Evolutionary conservation across 1,140 invertebrate genomes (phyloP), one percentile per base, ranked within the genome.

Genomic region (Parapsyche elsis): DNA sequence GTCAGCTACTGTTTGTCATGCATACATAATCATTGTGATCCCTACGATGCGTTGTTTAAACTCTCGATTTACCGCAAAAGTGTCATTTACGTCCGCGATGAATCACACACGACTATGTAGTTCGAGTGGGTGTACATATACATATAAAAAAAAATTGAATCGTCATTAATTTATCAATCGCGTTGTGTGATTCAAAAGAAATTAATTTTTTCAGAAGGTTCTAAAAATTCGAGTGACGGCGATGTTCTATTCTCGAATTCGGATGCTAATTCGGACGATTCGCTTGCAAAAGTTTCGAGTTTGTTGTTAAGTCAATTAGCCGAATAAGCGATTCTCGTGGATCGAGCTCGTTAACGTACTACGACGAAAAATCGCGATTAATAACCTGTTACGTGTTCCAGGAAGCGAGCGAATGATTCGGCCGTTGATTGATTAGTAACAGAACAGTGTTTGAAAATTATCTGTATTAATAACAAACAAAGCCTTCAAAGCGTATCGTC

Each of bases 1-100:
- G 57, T 61, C 57, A 61, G 57, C 57, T 61, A 61, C 57, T 61
- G 57, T 61, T 61, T 61, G 57, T 61, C 57, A 61, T 61, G 57
- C 57, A 61, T 61, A 61, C 57, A 61, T 61, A 61, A 61, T 61
- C 57, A 5, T 19, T 19, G 5, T 16, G 57, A 61, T 61, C 57
- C 21, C 10, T 19, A 16, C 57, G 57, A 61, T 61, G 57, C 57
- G 57, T 61, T 61, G 57, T 61, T 61, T 61, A 61, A 61, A 61
- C 57, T 61, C 57, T 61, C 21, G 57, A 61, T 61, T 61, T 61
- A 61, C 57, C 57, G 57, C 57, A 61, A 61, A 61, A 61, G 57
- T 61, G 57, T 61, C 57, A 61, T 21, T 61, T 61, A 61, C 57
- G 19, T 61, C 57, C 16, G 21, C 16, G 57, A 21, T 61, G 57